Conservation (phyloP, 2,888 invertebrate genomes). For the Drosophila barbarae region DNA sequence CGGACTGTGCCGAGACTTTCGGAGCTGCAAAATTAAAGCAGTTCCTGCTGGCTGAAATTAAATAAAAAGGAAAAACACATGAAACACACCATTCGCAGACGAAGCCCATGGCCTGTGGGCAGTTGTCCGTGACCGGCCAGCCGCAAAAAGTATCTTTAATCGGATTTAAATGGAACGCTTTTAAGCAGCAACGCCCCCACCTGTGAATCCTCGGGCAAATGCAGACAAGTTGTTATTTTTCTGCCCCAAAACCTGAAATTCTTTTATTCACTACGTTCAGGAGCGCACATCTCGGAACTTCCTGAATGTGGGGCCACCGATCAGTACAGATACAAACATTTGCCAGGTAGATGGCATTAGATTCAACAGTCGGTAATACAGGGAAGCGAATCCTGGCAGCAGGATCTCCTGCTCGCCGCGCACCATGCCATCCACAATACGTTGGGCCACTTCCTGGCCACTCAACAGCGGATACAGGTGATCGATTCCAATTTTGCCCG, state of each 20-base stretch:
- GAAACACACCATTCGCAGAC: constrained; percentile 13
- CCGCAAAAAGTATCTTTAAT: constrained; percentile 29
- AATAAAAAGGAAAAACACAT: constrained; percentile 22
- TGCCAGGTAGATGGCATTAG: constrained; percentile 51
- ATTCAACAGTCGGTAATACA: constrained; percentile 24
- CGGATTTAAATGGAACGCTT: constrained; percentile 22
- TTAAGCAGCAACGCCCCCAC: constrained; percentile 6
- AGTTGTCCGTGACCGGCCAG: constrained; percentile 23
- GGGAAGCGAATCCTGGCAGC: constrained; percentile 45
- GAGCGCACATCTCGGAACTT: not conserved
- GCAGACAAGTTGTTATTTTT: not conserved
- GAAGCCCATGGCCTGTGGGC: constrained; percentile 19
- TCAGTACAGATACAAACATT: not conserved
- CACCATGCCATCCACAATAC: constrained; percentile 62
- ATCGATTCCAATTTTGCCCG: not conserved
- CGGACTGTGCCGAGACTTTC: constrained; percentile 14
- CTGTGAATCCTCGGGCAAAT: not conserved
- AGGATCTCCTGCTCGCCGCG: constrained; percentile 57
- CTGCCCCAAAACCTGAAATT: not conserved
- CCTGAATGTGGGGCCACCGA: not conserved
- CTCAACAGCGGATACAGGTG: constrained; percentile 48
- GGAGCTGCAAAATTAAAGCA: constrained; percentile 31
- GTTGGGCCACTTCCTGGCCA: constrained; percentile 52
- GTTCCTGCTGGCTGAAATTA: constrained; percentile 18
- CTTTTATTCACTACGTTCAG: not conserved